Conservation (phyloP, 2,888 invertebrate genomes). For the Diaprepes abbreviatus region DNA sequence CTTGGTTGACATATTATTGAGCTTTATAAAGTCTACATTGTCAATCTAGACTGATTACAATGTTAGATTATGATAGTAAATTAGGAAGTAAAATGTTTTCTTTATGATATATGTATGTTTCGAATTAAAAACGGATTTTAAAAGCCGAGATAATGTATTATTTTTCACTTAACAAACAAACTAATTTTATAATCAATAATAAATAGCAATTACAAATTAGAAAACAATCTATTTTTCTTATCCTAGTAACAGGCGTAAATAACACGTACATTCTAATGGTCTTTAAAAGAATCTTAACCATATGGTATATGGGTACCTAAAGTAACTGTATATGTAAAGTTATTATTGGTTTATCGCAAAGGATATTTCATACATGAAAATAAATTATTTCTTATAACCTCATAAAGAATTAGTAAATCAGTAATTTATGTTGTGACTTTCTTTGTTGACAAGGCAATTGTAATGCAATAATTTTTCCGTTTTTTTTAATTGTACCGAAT, state of each 20-base stretch:
- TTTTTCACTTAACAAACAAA: too few species aligned
- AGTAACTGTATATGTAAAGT: not conserved
- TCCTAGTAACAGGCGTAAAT: not conserved
- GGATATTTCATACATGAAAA: slow-evolving; percentile 5
- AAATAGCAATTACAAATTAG: too few species aligned
- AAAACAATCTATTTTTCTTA: not conserved
- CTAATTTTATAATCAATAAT: too few species aligned
- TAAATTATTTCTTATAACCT: slow-evolving; percentile 19
- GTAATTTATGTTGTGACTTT: not conserved
- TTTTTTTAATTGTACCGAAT: too few species aligned
- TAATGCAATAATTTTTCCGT: not conserved
- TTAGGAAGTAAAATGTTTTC: too few species aligned
- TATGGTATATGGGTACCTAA: slow-evolving; percentile 2
- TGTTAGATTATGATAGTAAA: too few species aligned
- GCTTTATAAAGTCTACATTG: too few species aligned
- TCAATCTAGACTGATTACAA: too few species aligned
- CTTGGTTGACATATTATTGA: too few species aligned
- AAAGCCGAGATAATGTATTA: too few species aligned
- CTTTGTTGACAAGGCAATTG: not conserved
- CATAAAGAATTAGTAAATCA: slow-evolving; percentile 15
- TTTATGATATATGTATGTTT: too few species aligned
- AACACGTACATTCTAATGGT: not conserved
- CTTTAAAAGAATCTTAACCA: not conserved
- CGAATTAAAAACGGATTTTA: too few species aligned
- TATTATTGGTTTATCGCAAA: slow-evolving; percentile 11